Evolutionary conservation across 2,113 vertebrate genomes (phyloP).

Genomic region (Balaeniceps rex): DNA sequence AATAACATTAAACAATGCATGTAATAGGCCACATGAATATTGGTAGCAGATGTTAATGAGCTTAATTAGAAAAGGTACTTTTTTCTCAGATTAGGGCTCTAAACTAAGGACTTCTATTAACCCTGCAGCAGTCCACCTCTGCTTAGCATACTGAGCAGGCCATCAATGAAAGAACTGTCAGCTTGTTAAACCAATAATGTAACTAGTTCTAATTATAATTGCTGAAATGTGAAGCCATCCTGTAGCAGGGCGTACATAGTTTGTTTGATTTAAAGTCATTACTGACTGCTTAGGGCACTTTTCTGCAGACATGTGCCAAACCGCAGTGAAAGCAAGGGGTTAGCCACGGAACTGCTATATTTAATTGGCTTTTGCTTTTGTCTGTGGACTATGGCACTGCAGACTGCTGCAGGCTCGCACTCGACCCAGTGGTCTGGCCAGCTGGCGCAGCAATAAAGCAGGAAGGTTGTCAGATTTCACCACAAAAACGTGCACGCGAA

Average conservation of each 20-base stretch:
- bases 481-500: no score
- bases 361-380: neutral
- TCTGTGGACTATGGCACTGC: rapidly evolving
- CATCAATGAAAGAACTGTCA: rapidly evolving
- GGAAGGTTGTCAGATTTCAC: neutral
- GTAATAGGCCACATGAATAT: rapidly evolving
- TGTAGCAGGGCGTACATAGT: neutral
- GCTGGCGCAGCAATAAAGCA: neutral
- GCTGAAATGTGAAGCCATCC: neutral
- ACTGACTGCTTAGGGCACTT: rapidly evolving
- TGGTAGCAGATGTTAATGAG: neutral
- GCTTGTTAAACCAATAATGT: no score
- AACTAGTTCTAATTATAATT: neutral
- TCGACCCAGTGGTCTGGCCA: neutral
- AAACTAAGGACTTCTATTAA: neutral
- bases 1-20: rapidly evolving
- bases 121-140: neutral
- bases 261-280: neutral
- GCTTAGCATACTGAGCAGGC: neutral
- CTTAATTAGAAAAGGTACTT: neutral
- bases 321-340: rapidly evolving
- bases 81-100: neutral
- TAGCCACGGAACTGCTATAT: rapidly evolving
- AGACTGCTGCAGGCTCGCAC: neutral
- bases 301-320: neutral